Evolutionary conservation across 2,888 invertebrate genomes (phyloP).

Genomic region (Stenurella melanura): DNA sequence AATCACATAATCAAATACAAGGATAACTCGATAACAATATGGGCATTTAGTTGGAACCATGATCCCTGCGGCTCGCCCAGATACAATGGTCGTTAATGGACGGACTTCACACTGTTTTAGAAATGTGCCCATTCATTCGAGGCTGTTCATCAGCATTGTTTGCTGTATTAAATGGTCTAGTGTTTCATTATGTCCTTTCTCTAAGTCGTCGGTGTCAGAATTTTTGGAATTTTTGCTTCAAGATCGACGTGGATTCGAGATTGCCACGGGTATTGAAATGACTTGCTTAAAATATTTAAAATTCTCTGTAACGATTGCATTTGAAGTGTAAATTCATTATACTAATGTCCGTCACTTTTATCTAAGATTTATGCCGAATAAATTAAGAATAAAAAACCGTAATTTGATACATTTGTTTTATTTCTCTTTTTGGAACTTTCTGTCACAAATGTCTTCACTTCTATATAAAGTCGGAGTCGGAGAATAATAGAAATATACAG

Average conservation of each 20-base stretch:
- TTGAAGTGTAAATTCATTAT: not conserved
- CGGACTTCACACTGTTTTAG: constrained; percentile 73
- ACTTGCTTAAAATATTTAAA: constrained; percentile 27
- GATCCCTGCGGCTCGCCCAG: constrained; percentile 61
- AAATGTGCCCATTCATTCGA: constrained; percentile 72
- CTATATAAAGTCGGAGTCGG: no score
- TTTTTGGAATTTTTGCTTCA: constrained; percentile 39
- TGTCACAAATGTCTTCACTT: no score
- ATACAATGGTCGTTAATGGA: constrained; percentile 68
- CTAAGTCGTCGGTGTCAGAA: constrained; percentile 33
- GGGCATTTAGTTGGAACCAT: constrained; percentile 65
- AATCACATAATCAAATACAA: constrained; percentile 72
- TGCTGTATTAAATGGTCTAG: constrained; percentile 47
- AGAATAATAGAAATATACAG: no score
- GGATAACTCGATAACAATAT: constrained; percentile 72
- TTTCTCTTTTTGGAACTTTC: no score
- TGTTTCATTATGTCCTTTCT: constrained; percentile 41
- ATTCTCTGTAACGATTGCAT: not conserved
- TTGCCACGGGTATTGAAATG: constrained; percentile 28
- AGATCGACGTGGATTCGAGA: constrained; percentile 35
- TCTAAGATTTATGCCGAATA: not conserved
- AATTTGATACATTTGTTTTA: no score
- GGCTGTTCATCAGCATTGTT: constrained; percentile 60
- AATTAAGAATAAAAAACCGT: no score
- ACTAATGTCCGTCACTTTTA: constrained; percentile 9